phyloP scores from a whole-genome alignment of 1,140 invertebrate genomes.

The Apis laboriosa region DNA sequence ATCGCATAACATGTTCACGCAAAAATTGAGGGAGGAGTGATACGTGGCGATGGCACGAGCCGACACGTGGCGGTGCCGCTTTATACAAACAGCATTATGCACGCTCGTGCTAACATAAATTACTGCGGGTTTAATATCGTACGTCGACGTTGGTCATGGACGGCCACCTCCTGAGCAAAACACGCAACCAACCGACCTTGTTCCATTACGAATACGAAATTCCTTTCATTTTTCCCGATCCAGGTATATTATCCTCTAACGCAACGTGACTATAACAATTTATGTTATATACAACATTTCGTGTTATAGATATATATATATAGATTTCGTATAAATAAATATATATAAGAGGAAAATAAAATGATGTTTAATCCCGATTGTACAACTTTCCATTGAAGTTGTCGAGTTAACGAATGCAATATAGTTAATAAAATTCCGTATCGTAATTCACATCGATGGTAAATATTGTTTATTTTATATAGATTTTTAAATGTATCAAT shows the following conservation, averaged over 20 bases:
- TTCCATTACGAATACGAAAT: conserved; percentile 11
- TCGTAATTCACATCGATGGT: too few relatives aligned
- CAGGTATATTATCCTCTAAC: background rate
- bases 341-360: too few relatives aligned
- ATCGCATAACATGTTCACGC: conserved; percentile 44
- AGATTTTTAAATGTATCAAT: too few relatives aligned
- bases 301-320: too few relatives aligned
- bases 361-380: too few relatives aligned
- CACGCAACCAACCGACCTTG: conserved; percentile 48
- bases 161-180: conserved; percentile 69
- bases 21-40: conserved; percentile 65
- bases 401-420: too few relatives aligned
- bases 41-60: conserved; percentile 64
- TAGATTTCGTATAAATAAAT: too few relatives aligned
- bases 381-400: too few relatives aligned
- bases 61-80: conserved; percentile 70
- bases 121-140: conserved; percentile 75
- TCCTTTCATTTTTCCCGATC: conserved; percentile 21
- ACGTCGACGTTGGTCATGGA: conserved; percentile 62
- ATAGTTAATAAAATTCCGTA: too few relatives aligned
- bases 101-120: conserved; percentile 76
- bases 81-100: conserved; percentile 76
- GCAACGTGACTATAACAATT: background rate
- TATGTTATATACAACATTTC: too few relatives aligned
- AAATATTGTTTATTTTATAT: too few relatives aligned